phyloP scores from a whole-genome alignment of 2,113 vertebrate species.

The Cairina moschata region DNA sequence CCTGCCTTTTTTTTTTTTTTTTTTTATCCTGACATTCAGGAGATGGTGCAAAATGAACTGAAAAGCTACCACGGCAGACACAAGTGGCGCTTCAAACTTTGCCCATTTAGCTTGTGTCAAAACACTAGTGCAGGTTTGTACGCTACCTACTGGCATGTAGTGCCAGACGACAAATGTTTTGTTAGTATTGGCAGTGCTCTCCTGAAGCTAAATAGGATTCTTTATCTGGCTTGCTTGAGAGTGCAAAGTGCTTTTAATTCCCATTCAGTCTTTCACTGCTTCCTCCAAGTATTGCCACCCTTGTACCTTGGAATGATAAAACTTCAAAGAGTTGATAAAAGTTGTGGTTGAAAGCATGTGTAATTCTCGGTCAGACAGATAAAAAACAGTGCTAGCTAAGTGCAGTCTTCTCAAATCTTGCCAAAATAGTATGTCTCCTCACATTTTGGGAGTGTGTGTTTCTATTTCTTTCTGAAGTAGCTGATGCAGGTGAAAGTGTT shows the following conservation, averaged over 20 bases:
- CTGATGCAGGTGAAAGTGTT: background rate
- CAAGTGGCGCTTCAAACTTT: background rate
- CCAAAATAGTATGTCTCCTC: background rate
- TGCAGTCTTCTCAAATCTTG: background rate
- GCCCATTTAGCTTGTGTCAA: background rate
- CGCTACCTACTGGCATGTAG: background rate
- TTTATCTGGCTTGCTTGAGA: background rate
- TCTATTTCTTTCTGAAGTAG: background rate
- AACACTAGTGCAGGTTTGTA: background rate
- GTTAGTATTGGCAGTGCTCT: background rate
- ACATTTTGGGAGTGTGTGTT: background rate
- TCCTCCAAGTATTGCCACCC: background rate
- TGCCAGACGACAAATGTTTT: background rate
- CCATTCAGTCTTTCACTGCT: background rate
- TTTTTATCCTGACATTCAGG: background rate
- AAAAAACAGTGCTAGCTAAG: background rate
- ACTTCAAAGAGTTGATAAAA: background rate
- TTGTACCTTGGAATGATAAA: background rate
- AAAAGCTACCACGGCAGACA: background rate
- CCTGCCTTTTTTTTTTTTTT: background rate
- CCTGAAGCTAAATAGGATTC: background rate
- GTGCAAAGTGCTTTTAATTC: slow-evolving; percentile 3
- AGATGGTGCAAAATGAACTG: background rate
- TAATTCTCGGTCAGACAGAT: background rate
- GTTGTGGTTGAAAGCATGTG: accelerated